Percentiles rank a stretch among this genome's conserved stretches.
phyloP scores from a whole-genome alignment of 2,888 invertebrate species.

The Phorcus lineatus region DNA sequence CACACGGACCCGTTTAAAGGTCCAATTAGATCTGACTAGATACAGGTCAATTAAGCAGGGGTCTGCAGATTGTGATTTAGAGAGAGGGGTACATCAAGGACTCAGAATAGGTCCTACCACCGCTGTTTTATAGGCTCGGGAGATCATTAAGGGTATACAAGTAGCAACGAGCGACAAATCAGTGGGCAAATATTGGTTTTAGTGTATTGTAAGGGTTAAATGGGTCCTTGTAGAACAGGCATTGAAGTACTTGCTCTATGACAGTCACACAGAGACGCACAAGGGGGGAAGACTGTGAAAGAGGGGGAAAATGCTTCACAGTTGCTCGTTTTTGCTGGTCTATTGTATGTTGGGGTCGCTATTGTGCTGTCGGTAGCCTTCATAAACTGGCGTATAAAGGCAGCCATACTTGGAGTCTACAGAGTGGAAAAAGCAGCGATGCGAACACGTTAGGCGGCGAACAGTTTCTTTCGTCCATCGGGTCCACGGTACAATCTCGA shows the following conservation, averaged over 20 bases:
- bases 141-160: constrained; percentile 22
- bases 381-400: constrained; percentile 24
- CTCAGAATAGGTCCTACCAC: not conserved
- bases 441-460: constrained; percentile 12
- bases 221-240: constrained; percentile 1
- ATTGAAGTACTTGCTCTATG: not conserved
- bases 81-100: no score
- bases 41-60: no score
- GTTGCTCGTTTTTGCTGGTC: constrained; percentile 29
- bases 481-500: not conserved
- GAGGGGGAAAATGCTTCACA: constrained; percentile 20
- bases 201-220: constrained; percentile 16
- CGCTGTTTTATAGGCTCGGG: constrained; percentile 19
- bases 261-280: not conserved
- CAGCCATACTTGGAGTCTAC: not conserved
- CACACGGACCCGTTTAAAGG: no score
- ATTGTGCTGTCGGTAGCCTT: constrained; percentile 21
- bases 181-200: constrained; percentile 26
- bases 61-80: no score
- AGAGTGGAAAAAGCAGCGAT: constrained; percentile 20
- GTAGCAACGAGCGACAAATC: constrained; percentile 24
- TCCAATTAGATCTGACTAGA: no score
- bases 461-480: not conserved
- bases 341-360: not conserved
- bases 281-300: constrained; percentile 6